These are phyloP conservation scores for Lophius americanus DNA, from an alignment of 2,797 vertebrate species.

Conservation along the genomic window DNA sequence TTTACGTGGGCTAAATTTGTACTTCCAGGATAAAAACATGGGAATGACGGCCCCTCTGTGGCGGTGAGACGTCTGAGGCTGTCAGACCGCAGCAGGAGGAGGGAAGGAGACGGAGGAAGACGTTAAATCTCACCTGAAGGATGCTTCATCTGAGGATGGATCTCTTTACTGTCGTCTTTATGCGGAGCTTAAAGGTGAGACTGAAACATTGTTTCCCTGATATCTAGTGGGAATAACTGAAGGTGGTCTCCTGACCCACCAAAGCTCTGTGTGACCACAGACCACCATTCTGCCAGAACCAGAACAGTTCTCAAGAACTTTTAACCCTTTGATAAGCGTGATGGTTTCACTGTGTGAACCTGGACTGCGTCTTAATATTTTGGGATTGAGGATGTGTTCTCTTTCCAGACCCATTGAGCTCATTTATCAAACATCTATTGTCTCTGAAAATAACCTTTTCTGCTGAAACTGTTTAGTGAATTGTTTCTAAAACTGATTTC, in stretches of 20 bases:
- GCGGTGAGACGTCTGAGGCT: slow-evolving; percentile 27
- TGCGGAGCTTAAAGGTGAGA: slow-evolving; percentile 11
- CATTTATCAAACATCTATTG: no score
- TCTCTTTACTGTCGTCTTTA: slow-evolving; percentile 11
- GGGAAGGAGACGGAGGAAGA: slow-evolving; percentile 17
- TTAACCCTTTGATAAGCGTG: no score
- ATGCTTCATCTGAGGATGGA: not conserved
- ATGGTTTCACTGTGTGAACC: no score
- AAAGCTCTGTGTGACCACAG: slow-evolving; percentile 30
- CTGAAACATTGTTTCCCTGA: not conserved
- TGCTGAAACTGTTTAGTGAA: no score
- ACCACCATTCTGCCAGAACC: slow-evolving; percentile 26
- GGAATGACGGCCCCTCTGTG: slow-evolving; percentile 53
- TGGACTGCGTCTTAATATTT: no score
- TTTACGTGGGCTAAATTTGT: slow-evolving; percentile 73
- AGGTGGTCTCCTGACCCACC: slow-evolving; percentile 14
- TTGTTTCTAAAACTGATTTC: no score
- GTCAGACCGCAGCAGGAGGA: slow-evolving; percentile 45
- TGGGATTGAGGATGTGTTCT: no score
- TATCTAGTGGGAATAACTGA: not conserved
- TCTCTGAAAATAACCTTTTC: no score
- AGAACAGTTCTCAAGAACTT: no score
- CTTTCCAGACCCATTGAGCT: no score
- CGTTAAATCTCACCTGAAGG: slow-evolving; percentile 33
- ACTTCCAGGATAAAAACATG: slow-evolving; percentile 65